phyloP scores from a whole-genome alignment of 2,113 vertebrate genomes.

The Leptobrachium ailaonicum region DNA sequence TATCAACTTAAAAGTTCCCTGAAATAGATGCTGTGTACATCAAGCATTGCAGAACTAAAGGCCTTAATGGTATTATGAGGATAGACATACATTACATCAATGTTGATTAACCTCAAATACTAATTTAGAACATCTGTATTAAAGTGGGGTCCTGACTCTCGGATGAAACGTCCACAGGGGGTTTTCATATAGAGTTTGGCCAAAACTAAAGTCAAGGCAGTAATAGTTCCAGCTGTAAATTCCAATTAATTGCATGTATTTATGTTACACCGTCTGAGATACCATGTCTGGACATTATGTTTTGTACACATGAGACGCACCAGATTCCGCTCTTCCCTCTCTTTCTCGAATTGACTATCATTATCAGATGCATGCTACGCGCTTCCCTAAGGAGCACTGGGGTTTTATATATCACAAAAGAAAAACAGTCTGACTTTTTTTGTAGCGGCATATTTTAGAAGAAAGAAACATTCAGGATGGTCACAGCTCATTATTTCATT shows the following conservation, averaged over 20 bases:
- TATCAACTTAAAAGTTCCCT: too few relatives aligned
- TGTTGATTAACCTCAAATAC: not conserved
- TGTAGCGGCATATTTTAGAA: not conserved
- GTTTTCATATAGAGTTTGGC: constrained; percentile 4
- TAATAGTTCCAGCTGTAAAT: constrained; percentile 3
- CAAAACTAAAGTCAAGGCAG: not conserved
- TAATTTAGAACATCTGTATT: constrained; percentile 26
- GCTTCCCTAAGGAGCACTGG: constrained; percentile 7
- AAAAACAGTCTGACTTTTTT: not conserved
- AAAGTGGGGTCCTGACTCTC: constrained; percentile 2
- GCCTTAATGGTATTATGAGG: not conserved
- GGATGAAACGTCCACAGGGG: not conserved
- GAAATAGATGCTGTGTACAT: too few relatives aligned
- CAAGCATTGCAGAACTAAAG: too few relatives aligned
- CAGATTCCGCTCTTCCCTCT: constrained; percentile 16
- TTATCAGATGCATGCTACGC: constrained; percentile 10
- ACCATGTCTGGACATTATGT: constrained; percentile 29
- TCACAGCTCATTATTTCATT: too few relatives aligned
- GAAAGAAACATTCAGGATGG: too few relatives aligned
- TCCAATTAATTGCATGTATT: constrained; percentile 1
- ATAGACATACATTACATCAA: not conserved
- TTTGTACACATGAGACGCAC: constrained; percentile 6
- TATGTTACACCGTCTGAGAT: constrained; percentile 6
- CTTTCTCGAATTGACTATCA: not conserved
- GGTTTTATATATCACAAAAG: constrained; percentile 7